Conservation (phyloP, 2,888 invertebrate species). For the Aphodius granarius region DNA sequence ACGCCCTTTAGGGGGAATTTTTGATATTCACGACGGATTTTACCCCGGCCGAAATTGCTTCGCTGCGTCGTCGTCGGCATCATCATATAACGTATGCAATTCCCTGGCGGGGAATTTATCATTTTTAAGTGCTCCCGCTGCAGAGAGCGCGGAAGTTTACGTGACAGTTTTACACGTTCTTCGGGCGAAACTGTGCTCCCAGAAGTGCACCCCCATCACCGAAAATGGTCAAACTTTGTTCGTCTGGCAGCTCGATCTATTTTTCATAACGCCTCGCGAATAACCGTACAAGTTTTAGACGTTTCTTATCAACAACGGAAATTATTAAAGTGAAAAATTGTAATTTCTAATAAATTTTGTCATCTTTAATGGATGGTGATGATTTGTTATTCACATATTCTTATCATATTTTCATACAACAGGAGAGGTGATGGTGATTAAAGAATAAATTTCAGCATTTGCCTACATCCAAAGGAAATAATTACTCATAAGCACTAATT, state of each 20-base stretch:
- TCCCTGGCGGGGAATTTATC: constrained; percentile 6
- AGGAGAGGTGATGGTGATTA: not conserved
- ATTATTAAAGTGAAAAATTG: too few relatives aligned
- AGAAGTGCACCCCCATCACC: not conserved
- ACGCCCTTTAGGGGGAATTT: not conserved
- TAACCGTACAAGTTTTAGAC: not conserved
- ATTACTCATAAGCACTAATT: not conserved
- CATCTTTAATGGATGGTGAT: too few relatives aligned
- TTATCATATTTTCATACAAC: not conserved
- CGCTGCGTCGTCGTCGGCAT: not conserved
- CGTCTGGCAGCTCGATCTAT: not conserved
- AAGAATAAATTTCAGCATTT: not conserved
- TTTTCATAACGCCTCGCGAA: not conserved
- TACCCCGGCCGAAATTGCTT: not conserved
- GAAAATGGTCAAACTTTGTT: not conserved
- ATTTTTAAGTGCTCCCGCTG: constrained; percentile 10
- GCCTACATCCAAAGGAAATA: not conserved
- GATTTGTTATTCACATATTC: too few relatives aligned
- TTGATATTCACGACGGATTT: not conserved
- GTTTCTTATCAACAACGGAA: too few relatives aligned
- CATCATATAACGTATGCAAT: not conserved
- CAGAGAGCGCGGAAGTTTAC: constrained; percentile 7
- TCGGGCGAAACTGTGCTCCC: not conserved
- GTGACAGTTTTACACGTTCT: constrained; percentile 6
- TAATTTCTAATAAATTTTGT: too few relatives aligned